These are phyloP conservation scores for Sarcophaga carnaria DNA, from an alignment of 2,888 invertebrate species.

Conservation along the genomic window DNA sequence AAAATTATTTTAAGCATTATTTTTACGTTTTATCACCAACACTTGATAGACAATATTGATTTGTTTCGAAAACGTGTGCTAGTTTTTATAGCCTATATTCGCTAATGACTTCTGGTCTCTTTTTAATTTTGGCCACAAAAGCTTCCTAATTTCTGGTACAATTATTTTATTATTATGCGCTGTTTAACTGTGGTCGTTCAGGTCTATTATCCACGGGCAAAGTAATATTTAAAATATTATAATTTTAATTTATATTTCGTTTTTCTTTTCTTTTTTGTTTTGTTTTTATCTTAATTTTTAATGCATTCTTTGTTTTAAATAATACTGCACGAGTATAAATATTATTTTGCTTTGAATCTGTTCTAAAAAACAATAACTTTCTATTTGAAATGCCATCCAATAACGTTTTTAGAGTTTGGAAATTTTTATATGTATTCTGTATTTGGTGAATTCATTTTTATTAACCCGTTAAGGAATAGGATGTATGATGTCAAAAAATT, in stretches of 20 bases:
- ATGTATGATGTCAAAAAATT: too few species aligned
- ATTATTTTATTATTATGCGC: conserved; percentile 76
- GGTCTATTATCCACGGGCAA: conserved; percentile 74
- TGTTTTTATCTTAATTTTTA: not conserved
- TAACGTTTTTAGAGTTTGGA: too few species aligned
- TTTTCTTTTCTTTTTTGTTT: not conserved
- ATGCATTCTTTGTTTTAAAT: not conserved
- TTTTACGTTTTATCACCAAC: conserved; percentile 7
- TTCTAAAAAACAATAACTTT: too few species aligned
- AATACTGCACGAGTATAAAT: too few species aligned
- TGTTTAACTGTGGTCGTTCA: conserved; percentile 75
- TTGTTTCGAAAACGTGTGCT: not conserved
- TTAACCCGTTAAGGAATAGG: too few species aligned
- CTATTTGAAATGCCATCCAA: too few species aligned
- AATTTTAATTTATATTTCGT: not conserved
- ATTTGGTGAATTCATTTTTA: too few species aligned
- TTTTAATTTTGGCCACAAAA: conserved; percentile 4
- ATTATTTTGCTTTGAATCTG: too few species aligned
- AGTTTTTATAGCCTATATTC: conserved; percentile 51
- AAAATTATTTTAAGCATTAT: conserved; percentile 57
- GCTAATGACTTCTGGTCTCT: not conserved
- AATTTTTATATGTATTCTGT: too few species aligned
- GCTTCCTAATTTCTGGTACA: conserved; percentile 59
- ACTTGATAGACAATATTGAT: not conserved
- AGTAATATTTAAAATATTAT: conserved; percentile 12